A percentile compares a stretch with the other conserved stretches of the same genome.
Evolutionary conservation across 2,113 vertebrate genomes (phyloP).

Genomic region (Poecilia latipinna): DNA sequence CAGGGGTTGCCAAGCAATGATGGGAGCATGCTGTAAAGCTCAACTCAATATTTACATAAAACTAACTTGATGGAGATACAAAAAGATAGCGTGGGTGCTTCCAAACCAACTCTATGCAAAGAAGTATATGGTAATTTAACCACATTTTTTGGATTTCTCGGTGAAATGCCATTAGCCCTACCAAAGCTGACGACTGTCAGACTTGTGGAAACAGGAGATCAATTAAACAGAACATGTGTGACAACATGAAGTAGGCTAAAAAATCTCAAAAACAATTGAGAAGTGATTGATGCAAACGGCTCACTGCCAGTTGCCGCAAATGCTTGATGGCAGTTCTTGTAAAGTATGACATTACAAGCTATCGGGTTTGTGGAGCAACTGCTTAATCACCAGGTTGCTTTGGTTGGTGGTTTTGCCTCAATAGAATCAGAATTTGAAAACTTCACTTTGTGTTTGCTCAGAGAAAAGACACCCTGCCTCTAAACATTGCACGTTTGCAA

Average conservation of each 20-base stretch:
- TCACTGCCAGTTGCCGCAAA: too few relatives aligned
- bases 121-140: background rate
- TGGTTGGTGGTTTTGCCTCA: too few relatives aligned
- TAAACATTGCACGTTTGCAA: constrained; percentile 5
- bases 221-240: background rate
- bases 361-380: too few relatives aligned
- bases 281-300: background rate
- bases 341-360: too few relatives aligned
- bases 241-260: background rate
- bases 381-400: too few relatives aligned
- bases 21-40: constrained; percentile 13
- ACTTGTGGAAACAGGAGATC: background rate
- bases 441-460: too few relatives aligned
- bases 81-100: background rate
- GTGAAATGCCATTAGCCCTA: too few relatives aligned
- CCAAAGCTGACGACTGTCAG: background rate
- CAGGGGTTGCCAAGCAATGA: constrained; percentile 23
- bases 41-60: background rate
- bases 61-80: background rate
- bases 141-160: background rate
- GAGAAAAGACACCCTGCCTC: constrained; percentile 6
- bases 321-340: too few relatives aligned
- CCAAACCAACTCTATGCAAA: background rate
- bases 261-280: background rate
- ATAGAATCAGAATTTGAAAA: too few relatives aligned